Percentiles rank a stretch among this genome's conserved stretches.
phyloP scores from a whole-genome alignment of 2,113 vertebrate genomes.

The Girardinichthys multiradiatus region DNA sequence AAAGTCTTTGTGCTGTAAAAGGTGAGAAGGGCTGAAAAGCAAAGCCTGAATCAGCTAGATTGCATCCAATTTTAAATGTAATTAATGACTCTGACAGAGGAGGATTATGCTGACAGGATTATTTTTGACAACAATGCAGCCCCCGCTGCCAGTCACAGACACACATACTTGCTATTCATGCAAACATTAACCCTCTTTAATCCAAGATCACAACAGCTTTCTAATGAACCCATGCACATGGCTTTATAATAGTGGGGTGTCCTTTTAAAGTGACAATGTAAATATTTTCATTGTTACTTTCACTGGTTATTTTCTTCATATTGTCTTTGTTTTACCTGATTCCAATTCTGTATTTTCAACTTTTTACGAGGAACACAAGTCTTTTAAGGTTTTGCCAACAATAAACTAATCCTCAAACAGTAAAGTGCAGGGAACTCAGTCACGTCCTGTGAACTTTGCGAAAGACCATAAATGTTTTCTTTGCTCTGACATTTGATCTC shows the following conservation, averaged over 20 bases:
- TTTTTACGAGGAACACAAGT: background rate
- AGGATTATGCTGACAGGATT: constrained; percentile 73
- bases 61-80: constrained; percentile 70
- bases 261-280: constrained; percentile 16
- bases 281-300: constrained; percentile 14
- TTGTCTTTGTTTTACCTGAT: background rate
- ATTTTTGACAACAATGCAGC: constrained; percentile 72
- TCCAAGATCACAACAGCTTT: constrained; percentile 40
- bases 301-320: constrained; percentile 10
- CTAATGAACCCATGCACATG: constrained; percentile 22
- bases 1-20: constrained; percentile 51
- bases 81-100: constrained; percentile 75
- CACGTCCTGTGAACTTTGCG: constrained; percentile 63
- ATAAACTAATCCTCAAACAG: constrained; percentile 18
- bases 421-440: constrained; percentile 52
- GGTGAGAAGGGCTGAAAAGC: constrained; percentile 44
- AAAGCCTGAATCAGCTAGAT: constrained; percentile 68
- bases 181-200: constrained; percentile 36
- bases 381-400: constrained; percentile 12
- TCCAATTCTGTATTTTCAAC: background rate
- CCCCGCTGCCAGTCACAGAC: constrained; percentile 58
- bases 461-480: constrained; percentile 57
- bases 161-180: constrained; percentile 37
- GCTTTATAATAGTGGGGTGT: constrained; percentile 2
- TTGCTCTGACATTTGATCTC: constrained; percentile 54